Conservation (phyloP, 35 echinoderm and acorn worm genomes). For the Ptychodera flava region DNA sequence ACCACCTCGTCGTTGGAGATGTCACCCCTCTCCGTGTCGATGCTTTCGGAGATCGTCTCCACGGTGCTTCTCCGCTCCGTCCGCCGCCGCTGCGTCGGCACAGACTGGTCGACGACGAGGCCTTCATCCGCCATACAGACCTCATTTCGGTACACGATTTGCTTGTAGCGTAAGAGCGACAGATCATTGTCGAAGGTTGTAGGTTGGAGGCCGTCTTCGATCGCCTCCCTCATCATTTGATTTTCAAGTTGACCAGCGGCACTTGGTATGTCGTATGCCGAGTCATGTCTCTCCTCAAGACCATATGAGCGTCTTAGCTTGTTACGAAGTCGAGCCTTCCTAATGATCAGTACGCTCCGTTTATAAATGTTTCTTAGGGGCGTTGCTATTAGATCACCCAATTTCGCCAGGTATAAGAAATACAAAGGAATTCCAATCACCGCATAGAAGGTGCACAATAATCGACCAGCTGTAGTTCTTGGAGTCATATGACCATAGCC, state of each 20-base stretch:
- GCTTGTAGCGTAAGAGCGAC: not conserved
- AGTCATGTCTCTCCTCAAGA: not conserved
- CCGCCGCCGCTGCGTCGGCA: not conserved
- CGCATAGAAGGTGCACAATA: constrained; percentile 10
- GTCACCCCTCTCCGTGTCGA: not conserved
- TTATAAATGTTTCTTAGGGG: not conserved
- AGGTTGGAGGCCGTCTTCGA: not conserved
- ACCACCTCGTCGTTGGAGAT: not conserved
- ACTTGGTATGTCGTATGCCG: not conserved
- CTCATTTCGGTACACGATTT: not conserved
- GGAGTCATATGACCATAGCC: constrained; percentile 11
- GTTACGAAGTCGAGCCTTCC: not conserved
- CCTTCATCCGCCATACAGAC: not conserved
- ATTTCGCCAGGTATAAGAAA: not conserved
- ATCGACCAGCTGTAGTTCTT: not conserved
- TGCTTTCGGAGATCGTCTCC: not conserved
- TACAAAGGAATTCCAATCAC: constrained; percentile 15
- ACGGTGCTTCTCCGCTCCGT: not conserved
- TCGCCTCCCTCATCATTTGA: not conserved
- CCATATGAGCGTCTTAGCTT: not conserved
- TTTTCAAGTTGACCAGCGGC: not conserved
- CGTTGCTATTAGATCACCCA: not conserved
- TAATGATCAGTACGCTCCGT: not conserved
- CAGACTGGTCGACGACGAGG: too few species aligned
- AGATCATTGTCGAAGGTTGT: not conserved